Base-by-base conservation (phyloP, 2,888 invertebrate genomes). In the Branchipolynoe longqiensis region DNA sequence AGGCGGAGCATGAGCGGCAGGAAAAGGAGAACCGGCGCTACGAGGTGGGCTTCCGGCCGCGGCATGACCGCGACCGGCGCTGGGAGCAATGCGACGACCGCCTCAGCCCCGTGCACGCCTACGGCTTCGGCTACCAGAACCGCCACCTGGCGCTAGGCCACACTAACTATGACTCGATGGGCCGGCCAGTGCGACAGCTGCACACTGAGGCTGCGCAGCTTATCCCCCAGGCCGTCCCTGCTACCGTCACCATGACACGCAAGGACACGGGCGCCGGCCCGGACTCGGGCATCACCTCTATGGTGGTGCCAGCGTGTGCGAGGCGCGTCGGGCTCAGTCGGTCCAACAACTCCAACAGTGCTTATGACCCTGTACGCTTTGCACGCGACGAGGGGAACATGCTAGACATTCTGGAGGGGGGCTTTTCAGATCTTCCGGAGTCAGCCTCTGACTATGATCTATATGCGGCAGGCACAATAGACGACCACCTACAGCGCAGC, bases 401-500 rank as follows among this genome's bases (percentile, higher is more conserved):
- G 14, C 78, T 48, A 12, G 78, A 78, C 28, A n/a, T n/a, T n/a
- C n/a, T n/a, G n/a, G n/a, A n/a, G n/a, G n/a, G n/a, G n/a, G 78
- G 78, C n/a, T 48, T 25, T 28, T 48, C 48, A 14, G 31, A n/a
- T 28, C 48, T 78, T 1, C 78, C 78, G 6, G 78, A 78, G 48
- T 78, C 78, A 22, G 78, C 40, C n/a, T 78, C 78, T 8, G 40
- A 62, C 41, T 62, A 58, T 64, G 84, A 84, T 33, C 48, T 84
- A 22, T 84, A 84, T 31, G 69, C 64, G 1, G 54, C 69, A 14
- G 69, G 84, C 0, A 69, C 84, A 2, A 48, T 69, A 6, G 84
- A 62, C 36, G 84, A 84, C 73, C 84, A 84, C 69, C 48, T 84
- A 12, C 69, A 84, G 69, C 62, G 84, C 22, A 84, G 84, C 40